Conservation (phyloP, 1,140 invertebrate species). For the Amyelois transitella region DNA sequence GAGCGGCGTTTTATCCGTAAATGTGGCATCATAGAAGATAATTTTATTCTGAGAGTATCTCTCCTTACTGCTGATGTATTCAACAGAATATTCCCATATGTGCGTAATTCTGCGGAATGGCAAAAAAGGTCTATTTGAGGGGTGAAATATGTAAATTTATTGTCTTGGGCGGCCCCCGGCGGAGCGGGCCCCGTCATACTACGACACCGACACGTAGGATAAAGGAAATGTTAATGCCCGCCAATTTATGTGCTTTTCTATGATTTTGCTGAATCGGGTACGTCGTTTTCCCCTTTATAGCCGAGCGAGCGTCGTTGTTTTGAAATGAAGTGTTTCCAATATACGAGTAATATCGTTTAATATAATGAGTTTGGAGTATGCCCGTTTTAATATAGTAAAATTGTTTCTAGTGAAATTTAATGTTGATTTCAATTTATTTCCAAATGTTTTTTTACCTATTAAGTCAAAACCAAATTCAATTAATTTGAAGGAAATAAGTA, state of each 20-base stretch:
- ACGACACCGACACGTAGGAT: conserved; percentile 72
- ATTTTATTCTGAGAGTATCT: conserved; percentile 71
- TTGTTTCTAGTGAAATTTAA: conserved; percentile 13
- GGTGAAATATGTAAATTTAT: conserved; percentile 75
- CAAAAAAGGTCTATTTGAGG: conserved; percentile 74
- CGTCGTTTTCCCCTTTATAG: conserved; percentile 59
- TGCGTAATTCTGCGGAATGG: conserved; percentile 73
- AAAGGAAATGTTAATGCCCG: conserved; percentile 72
- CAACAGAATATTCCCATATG: conserved; percentile 73
- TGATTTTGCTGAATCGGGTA: conserved; percentile 70
- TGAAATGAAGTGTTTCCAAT: conserved; percentile 45
- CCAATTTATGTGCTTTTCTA: conserved; percentile 74
- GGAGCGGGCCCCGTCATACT: conserved; percentile 64
- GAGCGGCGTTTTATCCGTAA: conserved; percentile 43
- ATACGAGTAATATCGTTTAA: background rate
- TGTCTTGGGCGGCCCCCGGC: conserved; percentile 65
- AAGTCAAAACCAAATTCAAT: too few relatives aligned
- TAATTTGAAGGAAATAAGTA: too few relatives aligned
- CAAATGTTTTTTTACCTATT: background rate
- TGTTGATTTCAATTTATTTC: background rate
- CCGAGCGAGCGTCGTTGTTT: conserved; percentile 49
- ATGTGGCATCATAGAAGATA: conserved; percentile 61
- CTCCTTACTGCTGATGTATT: conserved; percentile 70
- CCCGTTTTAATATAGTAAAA: background rate
- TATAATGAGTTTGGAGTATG: background rate